These are phyloP conservation scores for Geopemphigus sp. DNA, from an alignment of 1,140 invertebrate genomes.

Conservation along the genomic window DNA sequence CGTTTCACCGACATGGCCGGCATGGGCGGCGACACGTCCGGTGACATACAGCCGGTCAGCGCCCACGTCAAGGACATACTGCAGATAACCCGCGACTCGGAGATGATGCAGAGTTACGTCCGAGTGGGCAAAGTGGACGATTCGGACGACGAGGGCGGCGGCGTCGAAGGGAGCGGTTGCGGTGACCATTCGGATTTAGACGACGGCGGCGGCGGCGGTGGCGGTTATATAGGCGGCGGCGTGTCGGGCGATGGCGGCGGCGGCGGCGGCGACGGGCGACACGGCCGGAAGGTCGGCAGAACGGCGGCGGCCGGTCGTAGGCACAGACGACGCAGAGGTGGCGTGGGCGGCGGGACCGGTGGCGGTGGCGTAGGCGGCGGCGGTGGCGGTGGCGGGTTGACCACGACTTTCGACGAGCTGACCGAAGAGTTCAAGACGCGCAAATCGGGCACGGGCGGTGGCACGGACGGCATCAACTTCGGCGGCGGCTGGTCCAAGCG, in stretches of 20 bases:
- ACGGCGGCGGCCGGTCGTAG: background rate
- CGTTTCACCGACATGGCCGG: conserved; percentile 51
- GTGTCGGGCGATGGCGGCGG: background rate
- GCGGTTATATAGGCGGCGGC: conserved; percentile 24
- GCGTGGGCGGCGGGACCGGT: background rate
- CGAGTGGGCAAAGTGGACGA: conserved; percentile 49
- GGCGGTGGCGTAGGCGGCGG: background rate
- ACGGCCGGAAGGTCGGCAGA: conserved; percentile 55
- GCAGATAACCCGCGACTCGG: conserved; percentile 52
- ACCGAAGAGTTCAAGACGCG: conserved; percentile 58
- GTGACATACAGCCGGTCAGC: conserved; percentile 51
- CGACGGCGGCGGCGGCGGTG: conserved; percentile 16
- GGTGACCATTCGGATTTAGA: conserved; percentile 31
- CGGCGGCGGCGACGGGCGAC: background rate
- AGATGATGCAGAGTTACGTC: conserved; percentile 54
- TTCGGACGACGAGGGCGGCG: conserved; percentile 10
- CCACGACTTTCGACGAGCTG: conserved; percentile 53
- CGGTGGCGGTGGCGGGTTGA: background rate
- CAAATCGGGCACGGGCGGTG: conserved; percentile 54
- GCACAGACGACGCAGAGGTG: background rate
- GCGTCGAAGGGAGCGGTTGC: conserved; percentile 50
- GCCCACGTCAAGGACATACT: conserved; percentile 52
- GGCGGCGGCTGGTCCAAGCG: conserved; percentile 53
- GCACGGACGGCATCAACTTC: conserved; percentile 28
- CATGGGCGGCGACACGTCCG: conserved; percentile 34